These are phyloP conservation scores for Bovichtus variegatus DNA, from an alignment of 2,797 vertebrate genomes.

Conservation along the genomic window DNA sequence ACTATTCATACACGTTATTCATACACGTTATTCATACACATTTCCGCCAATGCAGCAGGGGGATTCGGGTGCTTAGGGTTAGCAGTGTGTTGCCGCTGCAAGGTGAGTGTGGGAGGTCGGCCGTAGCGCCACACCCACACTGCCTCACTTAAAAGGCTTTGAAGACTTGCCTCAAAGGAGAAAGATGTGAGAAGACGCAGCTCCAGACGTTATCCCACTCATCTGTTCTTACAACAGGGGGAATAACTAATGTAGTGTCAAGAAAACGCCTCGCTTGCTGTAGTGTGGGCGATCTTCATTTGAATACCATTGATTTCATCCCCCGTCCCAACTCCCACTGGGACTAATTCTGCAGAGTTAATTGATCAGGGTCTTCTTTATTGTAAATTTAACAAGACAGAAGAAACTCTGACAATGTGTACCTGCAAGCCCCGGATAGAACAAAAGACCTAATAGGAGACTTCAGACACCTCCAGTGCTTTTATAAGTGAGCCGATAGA, in stretches of 20 bases:
- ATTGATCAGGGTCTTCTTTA: slow-evolving; percentile 72
- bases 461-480: slow-evolving; percentile 33
- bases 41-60: slow-evolving; percentile 30
- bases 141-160: slow-evolving; percentile 27
- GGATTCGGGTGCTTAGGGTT: neutral
- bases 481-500: slow-evolving; percentile 61
- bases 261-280: slow-evolving; percentile 57
- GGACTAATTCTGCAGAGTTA: slow-evolving; percentile 73
- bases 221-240: slow-evolving; percentile 61
- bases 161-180: slow-evolving; percentile 48
- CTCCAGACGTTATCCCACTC: slow-evolving; percentile 49
- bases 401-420: slow-evolving; percentile 41
- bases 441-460: slow-evolving; percentile 53
- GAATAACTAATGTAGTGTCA: slow-evolving; percentile 72
- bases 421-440: slow-evolving; percentile 48
- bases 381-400: slow-evolving; percentile 68
- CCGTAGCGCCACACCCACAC: slow-evolving; percentile 26
- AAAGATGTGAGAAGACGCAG: slow-evolving; percentile 44
- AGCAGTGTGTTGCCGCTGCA: slow-evolving; percentile 27
- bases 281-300: slow-evolving; percentile 69
- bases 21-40: slow-evolving; percentile 10
- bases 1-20: slow-evolving; percentile 17
- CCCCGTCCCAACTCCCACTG: slow-evolving; percentile 58
- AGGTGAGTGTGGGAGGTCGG: slow-evolving; percentile 45
- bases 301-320: slow-evolving; percentile 79